Base-by-base conservation (phyloP, 2,113 vertebrate species). In the Atlantisia rogersi region DNA sequence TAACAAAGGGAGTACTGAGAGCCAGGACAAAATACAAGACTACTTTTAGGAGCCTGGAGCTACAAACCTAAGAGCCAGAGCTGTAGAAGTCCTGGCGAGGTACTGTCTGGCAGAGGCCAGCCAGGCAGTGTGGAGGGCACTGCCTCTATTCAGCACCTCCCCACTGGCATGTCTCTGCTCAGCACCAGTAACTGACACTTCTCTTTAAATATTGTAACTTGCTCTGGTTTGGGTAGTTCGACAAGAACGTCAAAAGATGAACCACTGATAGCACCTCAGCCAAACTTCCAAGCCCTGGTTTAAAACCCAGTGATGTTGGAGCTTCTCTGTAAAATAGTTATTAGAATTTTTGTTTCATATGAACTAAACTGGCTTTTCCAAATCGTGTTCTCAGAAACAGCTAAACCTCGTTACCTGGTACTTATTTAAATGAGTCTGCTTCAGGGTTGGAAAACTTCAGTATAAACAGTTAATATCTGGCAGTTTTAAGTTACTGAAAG, bases 81-180 rank as follows among this genome's bases (percentile, higher is more conserved):
- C 25, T 69, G 55, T 10, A 17, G 50, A 31, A 52, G 28, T 68
- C 63, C 17, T 10, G 3, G 28, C 3, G 31, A 37, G 35, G 19
- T 21, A 3, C 20, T 31, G 31, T 17, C 18, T 55, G 58, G 6
- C 2, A 21, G 64, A 35, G 35, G n/a, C 62, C 42, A 3, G 5
- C 8, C 0, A 5, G 17, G 18, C 17, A 18, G 10, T 2, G 1
- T 59, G 25, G 42, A 50, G 40, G 22, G 26, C 7, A 9, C 44
- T 69, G 39, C 60, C 59, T 2, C 2, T 46, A 37, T 53, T 58
- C 46, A 32, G 44, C 22, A 20, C 31, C 56, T 35, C 6, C 16
- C 7, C 2, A 0, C 4, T 12, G 21, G 1, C 6, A 2, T 7
- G 25, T 35, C 55, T 42, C 35, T 15, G 2, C 53, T 20, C 26